Evolutionary conservation across 2,113 vertebrate genomes (phyloP).

Genomic region (Fukomys damarensis): DNA sequence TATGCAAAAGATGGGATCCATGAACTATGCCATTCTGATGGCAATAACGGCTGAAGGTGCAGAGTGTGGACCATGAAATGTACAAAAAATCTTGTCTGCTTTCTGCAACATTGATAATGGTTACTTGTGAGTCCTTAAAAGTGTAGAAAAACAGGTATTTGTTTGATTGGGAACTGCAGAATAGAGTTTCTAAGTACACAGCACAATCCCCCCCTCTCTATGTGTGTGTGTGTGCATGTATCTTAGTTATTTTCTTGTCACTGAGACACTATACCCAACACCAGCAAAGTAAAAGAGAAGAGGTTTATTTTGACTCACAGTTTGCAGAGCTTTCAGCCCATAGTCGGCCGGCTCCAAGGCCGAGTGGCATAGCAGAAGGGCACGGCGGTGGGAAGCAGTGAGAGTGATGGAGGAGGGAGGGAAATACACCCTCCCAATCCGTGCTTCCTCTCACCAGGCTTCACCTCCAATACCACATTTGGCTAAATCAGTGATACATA

Average conservation of each 20-base stretch:
- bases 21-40: not conserved
- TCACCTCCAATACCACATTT: not conserved
- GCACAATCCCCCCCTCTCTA: not conserved
- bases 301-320: not conserved
- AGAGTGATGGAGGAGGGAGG: not conserved
- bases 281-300: not conserved
- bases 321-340: not conserved
- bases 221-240: not conserved
- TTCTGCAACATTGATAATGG: conserved; percentile 12
- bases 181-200: not conserved
- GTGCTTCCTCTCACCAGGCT: not conserved
- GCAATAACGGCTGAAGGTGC: not conserved
- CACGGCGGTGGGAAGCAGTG: not conserved
- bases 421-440: not conserved
- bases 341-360: not conserved
- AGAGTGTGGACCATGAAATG: conserved; percentile 28
- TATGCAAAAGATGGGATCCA: not conserved
- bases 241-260: not conserved
- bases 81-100: not conserved
- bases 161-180: conserved; percentile 22
- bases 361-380: not conserved
- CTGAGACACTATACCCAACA: not conserved
- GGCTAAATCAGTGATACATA: not conserved
- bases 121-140: not conserved
- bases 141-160: not conserved